A percentile compares a stretch with the other conserved stretches of the same genome.
phyloP scores from a whole-genome alignment of 2,888 invertebrate species.

The Ormyrus labotus region DNA sequence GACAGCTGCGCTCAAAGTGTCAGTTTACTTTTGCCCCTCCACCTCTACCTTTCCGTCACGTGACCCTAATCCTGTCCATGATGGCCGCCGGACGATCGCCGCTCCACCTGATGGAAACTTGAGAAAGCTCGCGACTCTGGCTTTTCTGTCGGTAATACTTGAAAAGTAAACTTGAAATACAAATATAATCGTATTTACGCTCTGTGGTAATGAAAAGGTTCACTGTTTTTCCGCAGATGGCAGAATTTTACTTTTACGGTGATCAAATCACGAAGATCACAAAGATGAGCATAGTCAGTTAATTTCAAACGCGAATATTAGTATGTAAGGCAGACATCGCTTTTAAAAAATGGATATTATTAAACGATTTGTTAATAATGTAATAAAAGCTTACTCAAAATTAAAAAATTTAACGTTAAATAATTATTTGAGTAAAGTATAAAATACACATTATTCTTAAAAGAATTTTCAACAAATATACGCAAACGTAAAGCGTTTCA shows the following conservation, averaged over 20 bases:
- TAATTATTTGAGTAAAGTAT: no score
- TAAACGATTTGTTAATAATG: no score
- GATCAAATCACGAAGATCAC: no score
- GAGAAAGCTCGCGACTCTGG: not conserved
- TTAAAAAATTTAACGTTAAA: no score
- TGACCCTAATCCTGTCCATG: slow-evolving; percentile 67
- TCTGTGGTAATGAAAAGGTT: slow-evolving; percentile 26
- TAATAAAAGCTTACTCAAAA: no score
- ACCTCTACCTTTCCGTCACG: slow-evolving; percentile 59
- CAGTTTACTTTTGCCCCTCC: not conserved
- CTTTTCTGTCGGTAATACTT: slow-evolving; percentile 36
- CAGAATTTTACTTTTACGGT: slow-evolving; percentile 36
- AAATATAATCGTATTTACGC: not conserved
- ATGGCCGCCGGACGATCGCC: slow-evolving; percentile 63
- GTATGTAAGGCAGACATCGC: no score
- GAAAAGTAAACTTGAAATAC: not conserved
- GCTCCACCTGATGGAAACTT: slow-evolving; percentile 39
- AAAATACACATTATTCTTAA: not conserved
- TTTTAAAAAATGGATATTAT: no score
- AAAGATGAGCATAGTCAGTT: no score
- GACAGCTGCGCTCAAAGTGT: not conserved
- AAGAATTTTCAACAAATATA: not conserved
- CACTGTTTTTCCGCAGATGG: slow-evolving; percentile 59
- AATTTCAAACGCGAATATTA: no score
- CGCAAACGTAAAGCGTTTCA: not conserved